phyloP scores from a whole-genome alignment of 1,140 invertebrate genomes.

The Caenorhabditis tropicalis region DNA sequence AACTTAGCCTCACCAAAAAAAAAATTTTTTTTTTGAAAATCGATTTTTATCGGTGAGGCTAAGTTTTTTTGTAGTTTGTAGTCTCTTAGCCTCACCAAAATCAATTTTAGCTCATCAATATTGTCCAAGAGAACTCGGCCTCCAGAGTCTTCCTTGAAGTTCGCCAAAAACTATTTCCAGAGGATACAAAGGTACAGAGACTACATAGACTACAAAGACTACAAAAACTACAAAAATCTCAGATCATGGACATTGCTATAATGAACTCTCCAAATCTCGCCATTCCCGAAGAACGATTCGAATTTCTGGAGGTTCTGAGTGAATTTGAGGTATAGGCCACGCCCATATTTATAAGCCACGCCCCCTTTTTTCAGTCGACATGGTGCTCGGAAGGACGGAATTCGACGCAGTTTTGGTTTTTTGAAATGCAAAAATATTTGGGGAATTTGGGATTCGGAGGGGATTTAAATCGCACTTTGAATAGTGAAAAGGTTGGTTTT shows the following conservation, averaged over 20 bases:
- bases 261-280: slow-evolving; percentile 64
- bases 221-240: neutral
- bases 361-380: slow-evolving; percentile 18
- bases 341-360: neutral
- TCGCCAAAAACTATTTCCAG: slow-evolving; percentile 52
- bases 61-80: neutral
- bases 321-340: slow-evolving; percentile 56
- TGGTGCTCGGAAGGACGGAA: slow-evolving; percentile 60
- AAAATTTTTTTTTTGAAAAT: no score
- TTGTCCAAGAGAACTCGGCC: slow-evolving; percentile 59
- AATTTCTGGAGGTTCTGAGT: slow-evolving; percentile 57
- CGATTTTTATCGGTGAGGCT: no score
- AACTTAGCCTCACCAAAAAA: no score
- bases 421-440: slow-evolving; percentile 62
- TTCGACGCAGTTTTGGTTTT: slow-evolving; percentile 67
- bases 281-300: slow-evolving; percentile 45
- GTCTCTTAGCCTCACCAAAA: neutral
- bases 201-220: neutral
- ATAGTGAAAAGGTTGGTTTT: slow-evolving; percentile 57
- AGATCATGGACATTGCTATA: slow-evolving; percentile 62
- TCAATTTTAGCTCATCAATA: slow-evolving; percentile 61
- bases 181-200: slow-evolving; percentile 48
- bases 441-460: slow-evolving; percentile 60
- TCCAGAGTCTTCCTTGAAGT: slow-evolving; percentile 59
- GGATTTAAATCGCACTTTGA: slow-evolving; percentile 42